Evolutionary conservation across 2,113 vertebrate genomes (phyloP), one percentile per base, ranked within the genome.

Genomic region (Calypte anna): DNA sequence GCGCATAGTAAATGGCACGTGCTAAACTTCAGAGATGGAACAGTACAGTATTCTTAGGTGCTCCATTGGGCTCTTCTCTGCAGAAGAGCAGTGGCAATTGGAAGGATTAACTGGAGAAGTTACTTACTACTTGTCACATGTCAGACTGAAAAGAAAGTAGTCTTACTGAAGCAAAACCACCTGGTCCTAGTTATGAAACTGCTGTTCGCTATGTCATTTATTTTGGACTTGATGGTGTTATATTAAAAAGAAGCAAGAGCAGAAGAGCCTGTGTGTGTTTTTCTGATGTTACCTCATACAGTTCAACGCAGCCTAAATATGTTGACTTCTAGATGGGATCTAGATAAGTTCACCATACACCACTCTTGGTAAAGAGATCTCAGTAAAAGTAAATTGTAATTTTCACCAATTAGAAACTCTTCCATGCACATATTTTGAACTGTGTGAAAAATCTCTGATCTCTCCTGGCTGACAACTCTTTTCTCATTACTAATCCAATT

Each of bases 121-220:
- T 53, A 8, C 2, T 53, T 28, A 14, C 10, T 82, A 0, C 51
- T 12, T n/a, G 30, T n/a, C 43, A 8, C 3, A 5, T 23, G 7
- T 6, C 27, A 51, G 27, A 62, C 22, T 0, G 4, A 30, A 43
- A 30, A 54, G 43, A 17, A n/a, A 40, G 28, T 0, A 2, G 0
- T 62, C 25, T 38, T 24, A 12, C 12, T 74, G 51, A 31, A 74
- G 36, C 30, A 46, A 1, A 15, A 33, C 9, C 3, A 12, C 0
- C 1, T 8, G 30, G 10, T 74, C 22, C 48, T 62, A 23, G 12
- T 17, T 50, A 24, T 4, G 22, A 53, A 1, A 16, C 15, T 67
- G 5, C 3, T 90, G 31, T 4, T 62, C 62, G 36, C 44, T 24
- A 12, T 33, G 31, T 8, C 31, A 8, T 79, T 62, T 14, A 10